Conservation (phyloP, 2,888 invertebrate genomes). For the Lithophane leautieri region DNA sequence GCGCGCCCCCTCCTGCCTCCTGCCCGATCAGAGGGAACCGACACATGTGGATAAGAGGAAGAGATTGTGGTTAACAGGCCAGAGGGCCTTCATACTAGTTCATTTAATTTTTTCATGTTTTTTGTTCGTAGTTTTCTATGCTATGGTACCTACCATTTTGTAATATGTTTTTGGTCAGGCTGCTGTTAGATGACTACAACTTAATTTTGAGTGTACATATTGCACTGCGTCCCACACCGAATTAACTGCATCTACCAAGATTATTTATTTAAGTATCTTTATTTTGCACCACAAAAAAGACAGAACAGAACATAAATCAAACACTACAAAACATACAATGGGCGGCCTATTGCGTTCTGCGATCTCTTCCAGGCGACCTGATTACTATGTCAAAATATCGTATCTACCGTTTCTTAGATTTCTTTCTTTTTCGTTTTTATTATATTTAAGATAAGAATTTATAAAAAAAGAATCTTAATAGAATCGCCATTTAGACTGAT, state of each 20-base stretch:
- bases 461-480: neutral
- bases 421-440: neutral
- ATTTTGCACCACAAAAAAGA: too few relatives aligned
- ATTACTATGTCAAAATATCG: too few relatives aligned
- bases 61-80: slow-evolving; percentile 29
- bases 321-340: too few relatives aligned
- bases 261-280: too few relatives aligned
- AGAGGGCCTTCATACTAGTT: neutral
- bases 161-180: neutral
- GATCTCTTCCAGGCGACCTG: too few relatives aligned
- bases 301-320: too few relatives aligned
- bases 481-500: neutral
- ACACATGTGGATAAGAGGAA: slow-evolving; percentile 59
- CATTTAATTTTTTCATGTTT: too few relatives aligned
- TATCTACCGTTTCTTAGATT: too few relatives aligned
- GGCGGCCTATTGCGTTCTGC: too few relatives aligned
- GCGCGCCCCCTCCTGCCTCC: slow-evolving; percentile 49
- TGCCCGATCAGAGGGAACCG: slow-evolving; percentile 34
- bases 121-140: too few relatives aligned
- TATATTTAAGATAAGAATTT: neutral
- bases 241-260: neutral
- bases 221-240: too few relatives aligned
- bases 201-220: neutral
- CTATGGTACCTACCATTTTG: neutral
- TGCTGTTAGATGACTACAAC: neutral